phyloP scores from a whole-genome alignment of 92 coral and sea anemone species.

The Umimayanthus kanabou region DNA sequence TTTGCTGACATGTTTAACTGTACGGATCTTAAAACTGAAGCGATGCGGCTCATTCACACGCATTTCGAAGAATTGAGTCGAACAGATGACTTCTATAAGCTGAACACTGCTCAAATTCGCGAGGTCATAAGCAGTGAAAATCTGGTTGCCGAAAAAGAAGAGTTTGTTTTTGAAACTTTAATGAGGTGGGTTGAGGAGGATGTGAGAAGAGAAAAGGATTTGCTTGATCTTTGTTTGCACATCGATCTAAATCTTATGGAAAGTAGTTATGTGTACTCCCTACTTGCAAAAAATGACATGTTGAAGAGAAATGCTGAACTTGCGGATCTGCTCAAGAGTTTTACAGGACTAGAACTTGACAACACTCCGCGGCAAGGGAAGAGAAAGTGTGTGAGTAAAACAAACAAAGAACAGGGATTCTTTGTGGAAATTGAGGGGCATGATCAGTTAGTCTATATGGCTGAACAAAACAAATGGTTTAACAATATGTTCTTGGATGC shows the following conservation, averaged over 20 bases:
- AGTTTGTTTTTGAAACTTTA: conserved; percentile 10
- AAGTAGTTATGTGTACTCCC: neutral
- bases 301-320: neutral
- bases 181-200: conserved; percentile 17
- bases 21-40: conserved; percentile 23
- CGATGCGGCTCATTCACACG: conserved; percentile 6
- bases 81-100: neutral
- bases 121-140: neutral
- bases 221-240: neutral
- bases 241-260: conserved; percentile 9
- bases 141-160: conserved; percentile 8
- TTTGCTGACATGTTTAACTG: conserved; percentile 27
- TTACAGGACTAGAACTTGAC: neutral
- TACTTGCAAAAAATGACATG: neutral
- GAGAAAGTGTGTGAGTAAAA: neutral
- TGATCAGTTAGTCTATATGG: conserved; percentile 13
- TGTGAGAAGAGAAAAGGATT: neutral
- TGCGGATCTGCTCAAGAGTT: neutral
- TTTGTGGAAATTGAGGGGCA: neutral
- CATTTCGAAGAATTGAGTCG: conserved; percentile 23
- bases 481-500: conserved; percentile 8
- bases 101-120: conserved; percentile 7
- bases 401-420: neutral
- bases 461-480: conserved; percentile 16
- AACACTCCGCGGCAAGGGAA: neutral